Evolutionary conservation across 2,797 vertebrate species (phyloP), one percentile per base, ranked within the genome.

Genomic region (Ataeniobius toweri): DNA sequence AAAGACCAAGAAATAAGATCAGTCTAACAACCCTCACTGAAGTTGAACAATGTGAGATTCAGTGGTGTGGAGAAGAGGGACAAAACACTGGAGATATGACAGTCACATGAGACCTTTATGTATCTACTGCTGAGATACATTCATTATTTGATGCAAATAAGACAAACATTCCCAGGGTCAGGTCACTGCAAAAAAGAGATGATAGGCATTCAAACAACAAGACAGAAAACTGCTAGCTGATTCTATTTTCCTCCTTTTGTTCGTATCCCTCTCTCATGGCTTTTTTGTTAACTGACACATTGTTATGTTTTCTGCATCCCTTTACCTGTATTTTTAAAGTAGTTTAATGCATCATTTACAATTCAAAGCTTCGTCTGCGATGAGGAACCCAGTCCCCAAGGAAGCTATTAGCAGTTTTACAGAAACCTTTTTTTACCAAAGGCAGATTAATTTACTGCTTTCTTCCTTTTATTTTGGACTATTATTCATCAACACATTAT

Each of bases 121-220:
- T 39, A 73, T 84, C 44, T 59, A 80, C 78, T 68, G 69, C 80
- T 82, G 74, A 68, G 72, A 73, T 81, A 75, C 44, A 77, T 76
- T 89, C 73, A 82, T 87, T 84, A 81, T 78, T 86, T 86, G 73
- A 90, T 90, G 81, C 63, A 86, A 82, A 90, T 75, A 56, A 20
- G 50, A 31, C 22, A 48, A 65, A 77, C 53, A 74, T 76, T 83
- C 74, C 75, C 72, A 81, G 76, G 80, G 79, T 84, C 70, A 82
- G 77, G 50, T 36, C 13, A 67, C 76, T 36, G 76, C 50, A 74
- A 71, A 73, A 80, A 55, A 72, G 18, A 65, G 41, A 65, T 7
- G 5, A 10, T n/a, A 67, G 26, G 6, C 48, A 67, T 55, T 53
- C 10, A 73, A 68, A 75, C 26, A 53, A 48, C 5, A 9, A 81